These are phyloP conservation scores for Timandra comae DNA, from an alignment of 2,888 invertebrate species.

Conservation along the genomic window DNA sequence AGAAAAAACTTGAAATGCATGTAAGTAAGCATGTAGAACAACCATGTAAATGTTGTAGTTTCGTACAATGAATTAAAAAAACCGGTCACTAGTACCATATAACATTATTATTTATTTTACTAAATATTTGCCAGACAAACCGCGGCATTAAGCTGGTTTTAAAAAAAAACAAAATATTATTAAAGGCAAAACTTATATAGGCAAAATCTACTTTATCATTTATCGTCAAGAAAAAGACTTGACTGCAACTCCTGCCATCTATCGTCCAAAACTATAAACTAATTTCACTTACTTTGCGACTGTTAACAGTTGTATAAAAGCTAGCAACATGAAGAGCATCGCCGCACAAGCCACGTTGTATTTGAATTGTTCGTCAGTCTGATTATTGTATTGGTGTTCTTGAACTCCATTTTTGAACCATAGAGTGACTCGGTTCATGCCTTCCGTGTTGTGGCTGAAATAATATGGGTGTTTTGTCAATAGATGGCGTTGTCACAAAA, in stretches of 20 bases:
- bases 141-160: no score
- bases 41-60: no score
- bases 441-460: constrained; percentile 77
- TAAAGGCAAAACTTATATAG: neutral
- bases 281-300: constrained; percentile 83
- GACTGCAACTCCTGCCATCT: no score
- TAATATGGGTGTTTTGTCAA: neutral
- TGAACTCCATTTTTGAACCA: constrained; percentile 86
- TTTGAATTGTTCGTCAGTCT: constrained; percentile 89
- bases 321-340: constrained; percentile 85
- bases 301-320: constrained; percentile 86
- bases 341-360: constrained; percentile 89
- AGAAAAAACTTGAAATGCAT: no score
- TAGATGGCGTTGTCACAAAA: no score
- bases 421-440: constrained; percentile 86
- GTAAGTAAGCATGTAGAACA: no score
- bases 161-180: no score
- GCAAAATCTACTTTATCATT: neutral
- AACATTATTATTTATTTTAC: no score
- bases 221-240: neutral
- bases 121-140: no score
- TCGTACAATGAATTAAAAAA: no score
- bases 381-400: constrained; percentile 87
- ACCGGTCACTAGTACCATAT: no score
- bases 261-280: neutral